These are phyloP conservation scores for Hetaerina americana DNA, from an alignment of 1,140 invertebrate species.

Conservation along the genomic window DNA sequence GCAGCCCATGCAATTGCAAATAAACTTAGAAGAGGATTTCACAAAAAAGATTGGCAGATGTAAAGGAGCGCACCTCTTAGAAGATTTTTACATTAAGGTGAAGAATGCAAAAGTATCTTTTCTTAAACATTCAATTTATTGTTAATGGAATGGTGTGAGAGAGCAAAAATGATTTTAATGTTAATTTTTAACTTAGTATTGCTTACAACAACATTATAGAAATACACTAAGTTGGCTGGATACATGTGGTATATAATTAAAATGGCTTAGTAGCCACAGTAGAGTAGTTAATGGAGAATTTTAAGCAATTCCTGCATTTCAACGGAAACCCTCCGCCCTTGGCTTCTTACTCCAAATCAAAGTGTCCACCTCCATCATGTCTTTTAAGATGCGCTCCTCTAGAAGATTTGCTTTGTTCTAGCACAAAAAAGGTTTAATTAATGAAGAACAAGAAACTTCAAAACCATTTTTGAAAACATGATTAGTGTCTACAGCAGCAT, in stretches of 20 bases:
- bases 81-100: too few species aligned
- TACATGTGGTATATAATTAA: too few species aligned
- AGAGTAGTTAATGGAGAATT: too few species aligned
- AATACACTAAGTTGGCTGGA: too few species aligned
- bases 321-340: neutral
- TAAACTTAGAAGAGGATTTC: neutral
- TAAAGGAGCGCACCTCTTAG: neutral
- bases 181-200: too few species aligned
- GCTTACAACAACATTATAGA: too few species aligned
- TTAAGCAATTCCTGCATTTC: neutral
- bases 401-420: neutral
- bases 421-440: neutral
- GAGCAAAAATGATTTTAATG: too few species aligned
- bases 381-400: neutral
- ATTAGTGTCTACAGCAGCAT: neutral
- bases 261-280: too few species aligned
- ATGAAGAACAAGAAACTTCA: neutral
- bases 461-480: neutral
- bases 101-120: too few species aligned
- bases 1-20: neutral
- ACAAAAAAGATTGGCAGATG: neutral
- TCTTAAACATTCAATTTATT: too few species aligned
- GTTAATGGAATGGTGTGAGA: too few species aligned
- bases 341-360: neutral
- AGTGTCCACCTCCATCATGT: neutral